Percentiles rank a stretch among this genome's conserved stretches.
phyloP scores from a whole-genome alignment of 2,797 vertebrate genomes.

The Vespertilio murinus region DNA sequence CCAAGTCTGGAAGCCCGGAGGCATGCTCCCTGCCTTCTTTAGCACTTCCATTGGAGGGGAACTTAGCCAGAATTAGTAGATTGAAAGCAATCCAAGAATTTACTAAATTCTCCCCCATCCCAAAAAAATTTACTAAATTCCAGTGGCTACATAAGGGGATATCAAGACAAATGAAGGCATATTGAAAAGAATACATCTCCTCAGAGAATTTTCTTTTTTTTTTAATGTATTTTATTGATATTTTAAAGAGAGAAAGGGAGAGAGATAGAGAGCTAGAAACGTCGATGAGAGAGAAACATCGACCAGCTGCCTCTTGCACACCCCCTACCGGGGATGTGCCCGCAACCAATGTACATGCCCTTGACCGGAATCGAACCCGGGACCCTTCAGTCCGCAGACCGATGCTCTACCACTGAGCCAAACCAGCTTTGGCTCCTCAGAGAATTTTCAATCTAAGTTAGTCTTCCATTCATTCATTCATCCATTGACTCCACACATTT shows the following conservation, averaged over 20 bases:
- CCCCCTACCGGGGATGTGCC: no score
- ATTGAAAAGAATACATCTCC: background rate
- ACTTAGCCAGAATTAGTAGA: background rate
- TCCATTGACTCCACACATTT: background rate
- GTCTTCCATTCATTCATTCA: background rate
- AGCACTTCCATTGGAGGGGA: background rate
- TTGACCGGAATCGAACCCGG: no score
- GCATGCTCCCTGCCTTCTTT: background rate
- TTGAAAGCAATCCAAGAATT: background rate
- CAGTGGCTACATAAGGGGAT: background rate
- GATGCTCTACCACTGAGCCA: no score
- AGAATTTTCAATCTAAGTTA: background rate
- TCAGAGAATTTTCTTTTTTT: background rate
- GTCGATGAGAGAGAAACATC: no score
- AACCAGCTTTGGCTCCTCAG: no score
- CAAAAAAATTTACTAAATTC: background rate
- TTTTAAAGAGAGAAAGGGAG: no score
- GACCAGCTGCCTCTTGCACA: no score
- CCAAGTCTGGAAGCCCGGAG: background rate
- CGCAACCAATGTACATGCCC: no score
- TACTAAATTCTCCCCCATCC: background rate
- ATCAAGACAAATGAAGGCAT: background rate
- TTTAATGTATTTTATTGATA: no score
- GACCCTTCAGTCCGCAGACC: no score
- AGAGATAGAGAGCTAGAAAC: no score